Evolutionary conservation across 1,140 invertebrate genomes (phyloP), one percentile per base, ranked within the genome.

Genomic region (Metaphire vulgaris): DNA sequence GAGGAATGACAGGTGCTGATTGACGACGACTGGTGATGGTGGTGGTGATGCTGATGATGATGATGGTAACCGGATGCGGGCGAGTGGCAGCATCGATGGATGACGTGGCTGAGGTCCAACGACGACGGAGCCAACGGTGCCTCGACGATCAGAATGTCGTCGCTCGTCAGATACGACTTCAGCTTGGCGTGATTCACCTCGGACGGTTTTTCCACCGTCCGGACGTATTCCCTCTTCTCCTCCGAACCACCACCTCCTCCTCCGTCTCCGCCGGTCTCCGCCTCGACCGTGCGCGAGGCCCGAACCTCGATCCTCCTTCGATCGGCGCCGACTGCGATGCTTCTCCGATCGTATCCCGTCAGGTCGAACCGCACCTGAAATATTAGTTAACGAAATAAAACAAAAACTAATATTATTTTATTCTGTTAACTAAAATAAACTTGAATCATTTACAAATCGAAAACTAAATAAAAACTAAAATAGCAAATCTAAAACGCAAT

Each of bases 301-400:
- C 69, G 64, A 16, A 78, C 74, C 29, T 76, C 33, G 26, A 78
- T 75, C 15, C 65, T n/a, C 34, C 72, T 68, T 21, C 41, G 67
- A 33, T 78, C 73, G n/a, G 56, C 64, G 14, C 28, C 56, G 16
- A 78, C 74, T 26, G 33, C 16, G 33, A 78, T 69, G 21, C 32
- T 74, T 29, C 33, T 29, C 15, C 28, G 32, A 16, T 69, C 66
- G 69, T 70, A 78, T 16, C 69, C 68, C 28, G 34, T 41, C 33
- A 69, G 29, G 77, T 78, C 69, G 69, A 78, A 78, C 1, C 73
- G 73, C n/a, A 78, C 41, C n/a, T n/a, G n/a, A n/a, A n/a, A n/a
- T n/a, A n/a, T n/a, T n/a, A n/a, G n/a, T n/a, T n/a, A n/a, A n/a
- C n/a, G n/a, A n/a, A n/a, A n/a, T n/a, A n/a, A n/a, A n/a, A n/a